Evolutionary conservation across 2,797 vertebrate species (phyloP), one percentile per base, ranked within the genome.

Genomic region (Tokudaia tokunoshimensis): DNA sequence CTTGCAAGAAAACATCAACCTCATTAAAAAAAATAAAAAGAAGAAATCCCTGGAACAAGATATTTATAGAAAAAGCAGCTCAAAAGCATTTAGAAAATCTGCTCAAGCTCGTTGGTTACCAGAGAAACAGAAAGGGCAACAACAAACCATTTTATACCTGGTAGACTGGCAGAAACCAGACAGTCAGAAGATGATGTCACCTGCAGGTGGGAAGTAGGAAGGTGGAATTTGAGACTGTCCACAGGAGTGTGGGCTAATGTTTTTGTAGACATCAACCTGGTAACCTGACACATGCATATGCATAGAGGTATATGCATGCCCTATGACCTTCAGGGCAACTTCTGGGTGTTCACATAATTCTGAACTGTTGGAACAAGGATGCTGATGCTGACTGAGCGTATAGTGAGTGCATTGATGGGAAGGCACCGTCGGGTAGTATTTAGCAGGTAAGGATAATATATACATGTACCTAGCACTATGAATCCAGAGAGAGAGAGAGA

Each of bases 101-200:
- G 76, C 41, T 78, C 67, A 82, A 88, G 81, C 34, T 94, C 3
- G 4, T 59, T 87, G 41, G 78, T 94, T 94, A 59, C 78, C 37
- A 41, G 88, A 87, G 76, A 94, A 87, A 76, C 44, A 50, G 76
- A 87, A 82, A 91, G 74, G 82, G 70, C 91, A 94, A 80, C 37
- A 65, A 74, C 50, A 91, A 83, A 57, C 67, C 65, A 57, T 79
- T 80, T 61, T 63, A n/a, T 47, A 76, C 65, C 47, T 82, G 41
- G 86, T 67, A 82, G 24, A 82, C 37, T 12, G 83, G 76, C 34
- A 57, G 75, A 67, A 91, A 26, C 82, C 88, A 86, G 14, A 47
- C 55, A 65, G 88, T 1, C 6, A 70, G 34, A 41, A 74, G 50
- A 76, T 74, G 79, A 61, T 10, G 19, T 70, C 52, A 47, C 15